phyloP scores from a whole-genome alignment of 2,113 vertebrate genomes.

The Indri indri region DNA sequence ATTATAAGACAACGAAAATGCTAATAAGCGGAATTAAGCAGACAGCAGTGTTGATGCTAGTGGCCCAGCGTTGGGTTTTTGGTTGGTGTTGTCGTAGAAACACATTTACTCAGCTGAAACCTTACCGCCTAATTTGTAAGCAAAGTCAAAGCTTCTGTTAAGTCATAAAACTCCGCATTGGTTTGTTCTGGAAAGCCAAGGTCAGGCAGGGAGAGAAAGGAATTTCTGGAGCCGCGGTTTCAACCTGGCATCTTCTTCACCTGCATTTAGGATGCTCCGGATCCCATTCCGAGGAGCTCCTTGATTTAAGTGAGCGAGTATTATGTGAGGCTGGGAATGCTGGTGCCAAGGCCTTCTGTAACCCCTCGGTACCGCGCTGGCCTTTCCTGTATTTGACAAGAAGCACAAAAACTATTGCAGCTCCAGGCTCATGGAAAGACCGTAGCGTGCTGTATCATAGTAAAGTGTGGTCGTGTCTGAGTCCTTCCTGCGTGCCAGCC shows the following conservation, averaged over 20 bases:
- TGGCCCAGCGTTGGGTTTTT: background rate
- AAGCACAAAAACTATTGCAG: background rate
- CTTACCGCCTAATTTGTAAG: background rate
- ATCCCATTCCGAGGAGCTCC: background rate
- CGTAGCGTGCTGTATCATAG: background rate
- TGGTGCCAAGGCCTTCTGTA: background rate
- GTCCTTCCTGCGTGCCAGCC: background rate
- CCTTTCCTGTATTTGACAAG: background rate
- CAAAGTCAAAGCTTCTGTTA: background rate
- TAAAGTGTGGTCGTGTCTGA: background rate
- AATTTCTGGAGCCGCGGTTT: background rate
- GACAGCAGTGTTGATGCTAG: background rate
- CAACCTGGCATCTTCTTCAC: background rate
- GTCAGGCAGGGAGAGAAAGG: background rate
- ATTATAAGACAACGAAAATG: background rate
- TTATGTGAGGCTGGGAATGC: background rate
- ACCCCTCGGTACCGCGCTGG: background rate
- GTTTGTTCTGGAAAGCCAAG: background rate
- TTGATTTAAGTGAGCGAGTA: background rate
- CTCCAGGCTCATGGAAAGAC: background rate
- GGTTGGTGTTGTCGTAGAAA: background rate
- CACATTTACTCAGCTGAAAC: background rate
- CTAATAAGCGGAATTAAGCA: conserved; percentile 9
- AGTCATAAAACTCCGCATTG: background rate
- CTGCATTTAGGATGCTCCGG: background rate